phyloP scores from a whole-genome alignment of 2,888 invertebrate genomes.

The Pecten maximus region DNA sequence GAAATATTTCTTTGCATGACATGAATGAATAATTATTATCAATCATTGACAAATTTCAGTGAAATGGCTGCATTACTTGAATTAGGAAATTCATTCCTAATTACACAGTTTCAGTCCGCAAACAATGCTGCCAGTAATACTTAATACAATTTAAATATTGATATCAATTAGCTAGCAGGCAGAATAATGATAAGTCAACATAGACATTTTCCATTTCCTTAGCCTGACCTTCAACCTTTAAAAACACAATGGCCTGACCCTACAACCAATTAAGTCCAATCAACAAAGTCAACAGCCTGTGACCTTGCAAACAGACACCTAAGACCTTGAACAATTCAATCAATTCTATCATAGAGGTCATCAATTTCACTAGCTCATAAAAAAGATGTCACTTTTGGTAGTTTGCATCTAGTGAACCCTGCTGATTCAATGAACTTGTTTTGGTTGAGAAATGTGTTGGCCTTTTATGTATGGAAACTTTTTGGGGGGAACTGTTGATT shows the following conservation, averaged over 20 bases:
- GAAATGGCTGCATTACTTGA: neutral
- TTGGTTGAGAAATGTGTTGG: neutral
- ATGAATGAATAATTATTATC: too few relatives aligned
- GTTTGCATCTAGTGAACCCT: neutral
- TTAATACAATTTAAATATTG: slow-evolving; percentile 25
- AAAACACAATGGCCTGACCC: neutral
- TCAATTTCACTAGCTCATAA: neutral
- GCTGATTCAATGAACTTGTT: neutral
- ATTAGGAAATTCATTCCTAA: neutral
- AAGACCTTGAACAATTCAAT: neutral
- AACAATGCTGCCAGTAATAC: neutral
- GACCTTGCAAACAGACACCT: neutral
- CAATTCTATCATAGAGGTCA: neutral
- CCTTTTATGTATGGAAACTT: neutral
- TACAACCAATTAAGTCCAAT: slow-evolving; percentile 17
- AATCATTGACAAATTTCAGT: neutral
- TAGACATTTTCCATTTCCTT: slow-evolving; percentile 18
- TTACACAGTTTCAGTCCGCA: neutral
- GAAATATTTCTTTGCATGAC: too few relatives aligned
- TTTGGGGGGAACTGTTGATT: neutral
- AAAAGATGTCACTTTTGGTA: neutral
- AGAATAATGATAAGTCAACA: slow-evolving; percentile 30
- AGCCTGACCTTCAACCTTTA: slow-evolving; percentile 13
- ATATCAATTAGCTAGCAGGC: neutral
- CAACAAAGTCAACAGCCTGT: slow-evolving; percentile 16